phyloP scores from a whole-genome alignment of 1,140 invertebrate genomes.

The Bombus waltoni region DNA sequence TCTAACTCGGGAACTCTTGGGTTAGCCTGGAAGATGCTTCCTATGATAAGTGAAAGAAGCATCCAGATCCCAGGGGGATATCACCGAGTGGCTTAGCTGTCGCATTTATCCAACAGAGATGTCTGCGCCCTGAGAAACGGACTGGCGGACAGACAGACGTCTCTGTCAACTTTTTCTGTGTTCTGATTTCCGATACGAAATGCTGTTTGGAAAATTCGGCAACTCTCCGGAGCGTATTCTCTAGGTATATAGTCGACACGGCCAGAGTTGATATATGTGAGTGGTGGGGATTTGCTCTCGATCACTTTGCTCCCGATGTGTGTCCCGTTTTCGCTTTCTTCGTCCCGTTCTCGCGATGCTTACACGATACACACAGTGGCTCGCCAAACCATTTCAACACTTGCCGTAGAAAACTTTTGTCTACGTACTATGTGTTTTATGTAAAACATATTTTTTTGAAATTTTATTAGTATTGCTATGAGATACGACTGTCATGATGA shows the following conservation, averaged over 20 bases:
- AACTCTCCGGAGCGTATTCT: constrained; percentile 56
- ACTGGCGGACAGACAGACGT: constrained; percentile 62
- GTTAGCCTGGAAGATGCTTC: constrained; percentile 51
- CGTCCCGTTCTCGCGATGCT: not conserved
- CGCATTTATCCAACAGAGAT: constrained; percentile 57
- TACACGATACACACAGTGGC: not conserved
- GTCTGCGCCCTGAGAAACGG: constrained; percentile 58
- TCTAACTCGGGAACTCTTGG: constrained; percentile 55
- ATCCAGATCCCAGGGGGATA: constrained; percentile 17
- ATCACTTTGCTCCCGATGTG: not conserved
- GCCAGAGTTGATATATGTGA: not conserved
- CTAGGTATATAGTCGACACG: constrained; percentile 1
- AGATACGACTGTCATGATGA: not conserved
- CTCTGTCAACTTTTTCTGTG: constrained; percentile 57
- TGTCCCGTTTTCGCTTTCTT: not conserved
- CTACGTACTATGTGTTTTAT: not conserved
- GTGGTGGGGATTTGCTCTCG: not conserved
- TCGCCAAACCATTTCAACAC: not conserved
- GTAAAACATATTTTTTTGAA: not conserved
- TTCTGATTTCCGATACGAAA: constrained; percentile 47
- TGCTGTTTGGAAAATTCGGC: constrained; percentile 58
- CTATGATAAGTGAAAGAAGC: constrained; percentile 34
- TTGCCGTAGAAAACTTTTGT: not conserved
- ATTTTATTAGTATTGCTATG: not conserved
- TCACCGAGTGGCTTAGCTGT: constrained; percentile 60